These are phyloP conservation scores for Microcebus jonahi DNA, from an alignment of 2,113 vertebrate species.

Conservation along the genomic window DNA sequence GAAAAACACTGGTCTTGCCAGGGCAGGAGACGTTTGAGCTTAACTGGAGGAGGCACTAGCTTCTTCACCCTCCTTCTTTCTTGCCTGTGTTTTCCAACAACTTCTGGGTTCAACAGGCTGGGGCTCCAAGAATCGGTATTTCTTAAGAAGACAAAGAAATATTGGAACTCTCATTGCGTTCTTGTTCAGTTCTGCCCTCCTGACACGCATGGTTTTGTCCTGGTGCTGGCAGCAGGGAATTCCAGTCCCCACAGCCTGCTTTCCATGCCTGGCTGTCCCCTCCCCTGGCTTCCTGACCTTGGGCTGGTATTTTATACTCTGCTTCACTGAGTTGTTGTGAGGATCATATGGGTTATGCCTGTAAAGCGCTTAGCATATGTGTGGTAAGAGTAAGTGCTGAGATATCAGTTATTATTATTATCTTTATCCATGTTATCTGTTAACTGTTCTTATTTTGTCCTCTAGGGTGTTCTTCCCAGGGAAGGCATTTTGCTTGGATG, in stretches of 20 bases:
- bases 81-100: neutral
- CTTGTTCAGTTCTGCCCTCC: neutral
- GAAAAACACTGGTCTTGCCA: neutral
- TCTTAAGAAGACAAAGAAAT: neutral
- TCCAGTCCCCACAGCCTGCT: rapidly evolving
- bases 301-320: neutral
- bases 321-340: neutral
- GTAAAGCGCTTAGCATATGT: neutral
- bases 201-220: too few relatives aligned
- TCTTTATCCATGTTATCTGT: neutral
- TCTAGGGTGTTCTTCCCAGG: neutral
- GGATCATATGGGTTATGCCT: neutral
- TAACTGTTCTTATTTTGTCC: neutral
- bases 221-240: neutral
- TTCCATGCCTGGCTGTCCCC: neutral
- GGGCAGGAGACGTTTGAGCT: neutral
- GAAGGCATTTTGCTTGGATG: neutral
- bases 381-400: neutral
- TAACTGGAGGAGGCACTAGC: neutral
- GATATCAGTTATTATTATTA: neutral
- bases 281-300: neutral
- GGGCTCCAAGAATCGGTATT: neutral
- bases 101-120: neutral
- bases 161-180: neutral
- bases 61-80: neutral